Conservation (phyloP, 2,888 invertebrate genomes). For the Nesidiocoris tenuis region DNA sequence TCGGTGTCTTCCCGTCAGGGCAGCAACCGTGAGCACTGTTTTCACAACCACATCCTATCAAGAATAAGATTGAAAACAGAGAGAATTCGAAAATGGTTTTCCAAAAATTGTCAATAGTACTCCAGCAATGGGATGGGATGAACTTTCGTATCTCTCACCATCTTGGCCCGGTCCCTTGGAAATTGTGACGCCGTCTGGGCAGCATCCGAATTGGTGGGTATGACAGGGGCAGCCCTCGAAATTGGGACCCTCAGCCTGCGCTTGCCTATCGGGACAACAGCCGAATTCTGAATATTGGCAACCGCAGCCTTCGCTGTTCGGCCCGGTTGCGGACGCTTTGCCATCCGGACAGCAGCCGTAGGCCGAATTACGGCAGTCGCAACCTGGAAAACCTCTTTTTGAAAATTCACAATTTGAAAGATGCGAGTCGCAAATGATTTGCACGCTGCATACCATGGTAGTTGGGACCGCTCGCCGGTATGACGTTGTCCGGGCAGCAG, state of each 20-base stretch:
- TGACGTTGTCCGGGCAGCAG: slow-evolving; percentile 89
- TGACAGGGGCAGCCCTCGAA: slow-evolving; percentile 80
- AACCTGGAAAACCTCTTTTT: slow-evolving; percentile 62
- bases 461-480: slow-evolving; percentile 76
- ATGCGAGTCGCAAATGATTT: too few species aligned
- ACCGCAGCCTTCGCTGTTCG: slow-evolving; percentile 76
- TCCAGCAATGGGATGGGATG: background rate
- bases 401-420: background rate
- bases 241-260: slow-evolving; percentile 74
- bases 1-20: slow-evolving; percentile 76
- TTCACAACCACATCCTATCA: slow-evolving; percentile 72
- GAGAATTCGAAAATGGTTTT: background rate
- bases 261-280: slow-evolving; percentile 80
- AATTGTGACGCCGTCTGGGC: slow-evolving; percentile 74
- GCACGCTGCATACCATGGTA: too few species aligned
- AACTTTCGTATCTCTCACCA: slow-evolving; percentile 55
- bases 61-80: slow-evolving; percentile 18
- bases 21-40: slow-evolving; percentile 80
- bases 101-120: background rate
- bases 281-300: slow-evolving; percentile 73
- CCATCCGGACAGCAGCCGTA: slow-evolving; percentile 88
- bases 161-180: slow-evolving; percentile 72
- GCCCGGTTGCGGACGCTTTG: slow-evolving; percentile 73
- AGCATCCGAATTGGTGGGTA: slow-evolving; percentile 87
- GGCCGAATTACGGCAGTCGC: slow-evolving; percentile 73